A percentile compares a stretch with the other conserved stretches of the same genome.
phyloP scores from a whole-genome alignment of 1,140 invertebrate genomes.

The Phortica variegata region DNA sequence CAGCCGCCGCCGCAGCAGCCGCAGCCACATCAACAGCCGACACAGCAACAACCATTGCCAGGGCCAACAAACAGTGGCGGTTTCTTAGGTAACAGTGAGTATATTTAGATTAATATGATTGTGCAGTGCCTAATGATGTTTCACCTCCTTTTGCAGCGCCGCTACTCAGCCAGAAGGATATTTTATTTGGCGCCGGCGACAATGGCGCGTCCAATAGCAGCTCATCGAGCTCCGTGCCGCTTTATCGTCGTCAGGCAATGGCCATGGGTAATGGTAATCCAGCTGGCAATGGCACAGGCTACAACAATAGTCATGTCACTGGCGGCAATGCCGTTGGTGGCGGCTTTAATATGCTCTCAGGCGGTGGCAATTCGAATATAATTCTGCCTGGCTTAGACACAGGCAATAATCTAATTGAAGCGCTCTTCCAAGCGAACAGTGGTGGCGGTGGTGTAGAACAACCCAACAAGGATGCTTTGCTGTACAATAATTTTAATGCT shows the following conservation, averaged over 20 bases:
- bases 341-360: slow-evolving; percentile 7
- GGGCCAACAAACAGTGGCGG: slow-evolving; percentile 8
- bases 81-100: slow-evolving; percentile 42
- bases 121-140: slow-evolving; percentile 4
- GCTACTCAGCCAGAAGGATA: slow-evolving; percentile 1
- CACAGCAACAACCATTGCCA: slow-evolving; percentile 5
- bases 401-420: slow-evolving; percentile 41
- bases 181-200: background rate
- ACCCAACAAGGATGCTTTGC: slow-evolving; percentile 30
- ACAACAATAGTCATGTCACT: slow-evolving; percentile 33
- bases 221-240: slow-evolving; percentile 50
- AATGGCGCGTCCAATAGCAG: background rate
- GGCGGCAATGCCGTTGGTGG: too few relatives aligned
- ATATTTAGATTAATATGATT: too few relatives aligned
- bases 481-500: slow-evolving; percentile 45
- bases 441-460: slow-evolving; percentile 25
- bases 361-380: slow-evolving; percentile 9
- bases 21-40: slow-evolving; percentile 21
- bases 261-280: slow-evolving; percentile 40
- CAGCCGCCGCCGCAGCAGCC: slow-evolving; percentile 16
- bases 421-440: slow-evolving; percentile 45
- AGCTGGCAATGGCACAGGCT: slow-evolving; percentile 41
- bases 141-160: background rate
- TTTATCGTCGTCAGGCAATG: slow-evolving; percentile 58
- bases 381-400: slow-evolving; percentile 29